A percentile compares a stretch with the other conserved stretches of the same genome.
phyloP scores from a whole-genome alignment of 2,113 vertebrate genomes.

The Crypturellus undulatus region DNA sequence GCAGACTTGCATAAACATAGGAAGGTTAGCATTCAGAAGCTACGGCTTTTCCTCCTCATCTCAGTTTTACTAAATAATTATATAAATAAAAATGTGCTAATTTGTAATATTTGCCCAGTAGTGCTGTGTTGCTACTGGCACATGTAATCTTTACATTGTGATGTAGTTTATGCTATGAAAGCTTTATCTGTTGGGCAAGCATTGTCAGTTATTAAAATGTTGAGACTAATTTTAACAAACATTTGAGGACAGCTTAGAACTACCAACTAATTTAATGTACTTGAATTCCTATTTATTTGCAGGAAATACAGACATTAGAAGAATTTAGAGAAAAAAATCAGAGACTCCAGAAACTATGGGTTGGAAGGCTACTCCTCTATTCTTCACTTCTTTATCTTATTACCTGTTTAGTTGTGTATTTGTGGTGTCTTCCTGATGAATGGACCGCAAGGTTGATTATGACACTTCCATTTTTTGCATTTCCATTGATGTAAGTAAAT shows the following conservation, averaged over 20 bases:
- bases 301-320: slow-evolving; percentile 92
- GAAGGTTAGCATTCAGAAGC: not conserved
- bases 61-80: not conserved
- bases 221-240: not conserved
- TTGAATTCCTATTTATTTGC: slow-evolving; percentile 59
- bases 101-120: not conserved
- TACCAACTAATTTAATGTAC: not conserved
- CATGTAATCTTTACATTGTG: not conserved
- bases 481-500: slow-evolving; percentile 94
- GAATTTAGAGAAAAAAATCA: slow-evolving; percentile 96
- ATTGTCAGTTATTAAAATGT: not conserved
- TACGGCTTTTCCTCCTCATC: not conserved
- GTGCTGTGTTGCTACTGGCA: not conserved
- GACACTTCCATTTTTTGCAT: slow-evolving; percentile 89
- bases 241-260: not conserved
- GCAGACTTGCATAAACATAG: not conserved
- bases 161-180: not conserved
- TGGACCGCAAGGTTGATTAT: slow-evolving; percentile 87
- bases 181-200: not conserved
- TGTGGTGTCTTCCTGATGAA: slow-evolving; percentile 94
- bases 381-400: slow-evolving; percentile 89
- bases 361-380: slow-evolving; percentile 92
- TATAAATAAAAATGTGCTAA: not conserved
- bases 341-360: slow-evolving; percentile 92
- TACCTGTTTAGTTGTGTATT: slow-evolving; percentile 88